These are phyloP conservation scores for Notarius lentiginosus DNA, from an alignment of 2,113 vertebrate genomes.

Conservation along the genomic window DNA sequence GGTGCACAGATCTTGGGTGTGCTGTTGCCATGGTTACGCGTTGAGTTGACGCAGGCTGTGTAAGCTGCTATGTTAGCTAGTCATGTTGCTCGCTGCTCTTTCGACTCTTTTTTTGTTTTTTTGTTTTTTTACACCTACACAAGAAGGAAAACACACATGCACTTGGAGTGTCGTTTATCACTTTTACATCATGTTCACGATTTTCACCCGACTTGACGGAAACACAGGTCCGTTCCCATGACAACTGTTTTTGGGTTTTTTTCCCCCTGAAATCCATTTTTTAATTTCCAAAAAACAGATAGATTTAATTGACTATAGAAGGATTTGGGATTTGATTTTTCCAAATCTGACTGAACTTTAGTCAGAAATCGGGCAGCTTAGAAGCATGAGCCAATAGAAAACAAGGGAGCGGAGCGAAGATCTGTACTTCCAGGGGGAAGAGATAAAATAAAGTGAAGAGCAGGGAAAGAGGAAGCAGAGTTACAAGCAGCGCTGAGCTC, in stretches of 20 bases:
- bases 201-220: not conserved
- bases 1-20: not conserved
- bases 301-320: not conserved
- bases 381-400: not conserved
- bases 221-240: not conserved
- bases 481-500: not conserved
- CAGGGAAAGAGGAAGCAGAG: not conserved
- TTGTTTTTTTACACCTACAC: not conserved
- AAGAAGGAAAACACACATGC: not conserved
- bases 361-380: not conserved
- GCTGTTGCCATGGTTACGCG: not conserved
- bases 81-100: not conserved
- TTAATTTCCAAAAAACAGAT: not conserved
- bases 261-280: not conserved
- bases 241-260: not conserved
- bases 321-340: not conserved
- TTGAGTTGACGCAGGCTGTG: not conserved
- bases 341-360: not conserved
- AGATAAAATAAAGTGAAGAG: not conserved
- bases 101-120: not conserved
- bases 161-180: too few relatives aligned
- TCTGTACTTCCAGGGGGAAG: not conserved
- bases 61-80: too few relatives aligned
- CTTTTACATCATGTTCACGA: not conserved
- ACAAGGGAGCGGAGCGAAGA: not conserved